Conservation (phyloP, 2,797 vertebrate genomes). For the Balearica regulorum region DNA sequence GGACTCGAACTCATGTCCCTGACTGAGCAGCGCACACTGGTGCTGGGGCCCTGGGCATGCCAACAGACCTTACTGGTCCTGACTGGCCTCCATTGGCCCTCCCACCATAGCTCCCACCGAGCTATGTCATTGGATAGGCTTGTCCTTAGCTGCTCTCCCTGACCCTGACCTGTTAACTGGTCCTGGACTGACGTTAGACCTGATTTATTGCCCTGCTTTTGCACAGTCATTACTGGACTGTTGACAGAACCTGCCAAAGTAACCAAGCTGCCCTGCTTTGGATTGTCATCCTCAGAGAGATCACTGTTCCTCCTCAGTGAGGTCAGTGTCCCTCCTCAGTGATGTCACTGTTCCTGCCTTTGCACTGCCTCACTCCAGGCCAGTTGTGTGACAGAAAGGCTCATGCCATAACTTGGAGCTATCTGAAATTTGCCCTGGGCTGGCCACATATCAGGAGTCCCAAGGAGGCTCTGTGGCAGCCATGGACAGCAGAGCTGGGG, state of each 20-base stretch:
- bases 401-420: neutral
- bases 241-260: neutral
- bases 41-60: neutral
- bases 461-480: neutral
- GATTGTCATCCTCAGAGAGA: neutral
- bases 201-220: neutral
- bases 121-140: fast-evolving
- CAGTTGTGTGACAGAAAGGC: neutral
- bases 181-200: neutral
- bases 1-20: neutral
- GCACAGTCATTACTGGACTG: neutral
- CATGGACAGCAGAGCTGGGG: neutral
- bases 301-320: neutral
- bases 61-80: neutral
- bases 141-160: neutral
- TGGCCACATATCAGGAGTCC: fast-evolving
- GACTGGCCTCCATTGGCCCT: neutral
- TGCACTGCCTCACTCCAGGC: neutral
- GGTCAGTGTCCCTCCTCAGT: neutral
- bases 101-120: fast-evolving
- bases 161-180: neutral
- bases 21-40: fast-evolving
- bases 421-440: neutral
- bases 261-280: neutral
- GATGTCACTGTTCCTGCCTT: neutral